Evolutionary conservation across 1,140 invertebrate genomes (phyloP), one percentile per base, ranked within the genome.

Genomic region (Sycobia sp.): DNA sequence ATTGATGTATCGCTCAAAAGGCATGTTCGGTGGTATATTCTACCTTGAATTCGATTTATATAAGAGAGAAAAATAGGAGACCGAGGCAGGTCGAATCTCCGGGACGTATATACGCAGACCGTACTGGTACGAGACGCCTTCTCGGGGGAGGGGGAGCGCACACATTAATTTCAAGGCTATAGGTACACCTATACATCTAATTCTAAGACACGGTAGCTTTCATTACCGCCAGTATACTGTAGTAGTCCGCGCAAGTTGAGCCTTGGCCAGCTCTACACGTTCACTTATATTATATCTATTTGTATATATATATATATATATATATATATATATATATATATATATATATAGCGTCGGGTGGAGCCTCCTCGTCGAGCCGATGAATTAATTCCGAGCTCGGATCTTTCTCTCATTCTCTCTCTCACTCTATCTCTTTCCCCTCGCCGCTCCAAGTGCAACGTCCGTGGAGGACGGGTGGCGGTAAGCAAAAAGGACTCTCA

Each of bases 371-470:
- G 27, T 44, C 49, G 27, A n/a, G 0, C 38, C 49, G 29, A 61
- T 61, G 58, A 61, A 61, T 61, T 61, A 61, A 44, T 61, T 61
- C 55, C 46, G 55, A 65, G 62, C 54, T 39, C 38, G 49, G 43
- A 36, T 10, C 53, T 4, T 3, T 32, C 18, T 10, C 8, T 27
- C 20, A 13, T 49, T 14, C 1, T 7, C 9, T 5, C 27, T 34
- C 20, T 44, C 41, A 14, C 36, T 11, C 16, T 18, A 43, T 3
- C 16, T 11, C 11, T 8, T 11, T 14, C 4, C 14, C 20, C 22
- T 47, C 56, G 66, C 58, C 25, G 29, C 32, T 32, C 23, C 14
- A 59, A 59, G 57, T 59, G 57, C 57, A 59, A 50, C 11, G 57
- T 50, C 57, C 57, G 57, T 27, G 23, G 14, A 7, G 7, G 3